Conservation (phyloP, 2,797 vertebrate genomes). For the Eulemur albifrons region DNA sequence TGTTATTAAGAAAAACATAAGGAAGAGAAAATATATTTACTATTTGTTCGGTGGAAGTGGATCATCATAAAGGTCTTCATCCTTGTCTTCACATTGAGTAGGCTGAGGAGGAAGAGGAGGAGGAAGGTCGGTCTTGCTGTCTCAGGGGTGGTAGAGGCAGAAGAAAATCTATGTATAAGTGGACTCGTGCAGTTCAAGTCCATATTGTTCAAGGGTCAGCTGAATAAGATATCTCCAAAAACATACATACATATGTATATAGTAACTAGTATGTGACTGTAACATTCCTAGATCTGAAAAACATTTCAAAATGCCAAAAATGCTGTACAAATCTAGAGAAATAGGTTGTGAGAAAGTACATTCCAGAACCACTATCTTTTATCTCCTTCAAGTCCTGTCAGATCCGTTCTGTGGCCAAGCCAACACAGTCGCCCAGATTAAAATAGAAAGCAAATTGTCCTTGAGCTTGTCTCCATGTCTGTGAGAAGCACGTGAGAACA, state of each 20-base stretch:
- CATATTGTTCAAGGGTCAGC: not conserved
- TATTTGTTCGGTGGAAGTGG: not conserved
- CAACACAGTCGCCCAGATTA: not conserved
- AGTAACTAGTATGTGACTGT: not conserved
- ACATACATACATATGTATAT: not conserved
- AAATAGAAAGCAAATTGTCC: not conserved
- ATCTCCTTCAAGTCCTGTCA: not conserved
- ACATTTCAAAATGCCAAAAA: not conserved
- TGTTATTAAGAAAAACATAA: not conserved
- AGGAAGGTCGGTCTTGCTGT: not conserved
- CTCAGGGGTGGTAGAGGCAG: not conserved
- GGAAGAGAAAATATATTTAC: not conserved
- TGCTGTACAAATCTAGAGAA: not conserved
- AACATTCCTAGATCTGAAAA: slow-evolving; percentile 14
- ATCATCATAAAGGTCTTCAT: not conserved
- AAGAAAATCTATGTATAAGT: not conserved
- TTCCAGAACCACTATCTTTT: not conserved
- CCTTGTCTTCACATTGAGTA: not conserved
- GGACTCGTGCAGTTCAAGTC: not conserved
- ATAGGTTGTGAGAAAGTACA: not conserved
- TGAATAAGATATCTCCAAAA: not conserved
- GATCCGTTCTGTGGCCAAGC: not conserved
- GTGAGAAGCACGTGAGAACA: not conserved
- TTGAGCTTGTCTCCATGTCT: not conserved
- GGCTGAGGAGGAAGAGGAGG: not conserved